Conservation (phyloP, 2,797 vertebrate species). For the Sebastes elongatus region DNA sequence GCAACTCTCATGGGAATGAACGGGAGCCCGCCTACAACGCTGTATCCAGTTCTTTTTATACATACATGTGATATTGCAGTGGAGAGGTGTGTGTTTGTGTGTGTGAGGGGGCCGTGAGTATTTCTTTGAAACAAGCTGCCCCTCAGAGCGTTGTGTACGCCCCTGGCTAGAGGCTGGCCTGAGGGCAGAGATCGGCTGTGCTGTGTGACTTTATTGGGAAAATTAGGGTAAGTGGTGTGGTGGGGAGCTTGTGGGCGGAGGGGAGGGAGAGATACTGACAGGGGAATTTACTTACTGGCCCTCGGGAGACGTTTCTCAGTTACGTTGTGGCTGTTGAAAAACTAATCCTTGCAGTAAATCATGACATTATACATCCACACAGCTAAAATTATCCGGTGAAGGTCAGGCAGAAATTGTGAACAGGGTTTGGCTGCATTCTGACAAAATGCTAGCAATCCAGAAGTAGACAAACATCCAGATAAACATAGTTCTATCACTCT, state of each 20-base stretch:
- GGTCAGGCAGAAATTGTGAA: conserved; percentile 73
- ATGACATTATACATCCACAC: conserved; percentile 76
- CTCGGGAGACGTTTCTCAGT: conserved; percentile 69
- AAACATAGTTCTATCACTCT: conserved; percentile 74
- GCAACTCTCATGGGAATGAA: too few relatives aligned
- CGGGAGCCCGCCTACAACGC: too few relatives aligned
- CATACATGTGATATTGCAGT: not conserved
- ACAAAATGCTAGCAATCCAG: conserved; percentile 70
- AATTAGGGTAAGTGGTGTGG: conserved; percentile 69
- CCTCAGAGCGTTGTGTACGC: conserved; percentile 28
- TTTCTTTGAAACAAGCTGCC: conserved; percentile 7
- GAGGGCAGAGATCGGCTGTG: conserved; percentile 49
- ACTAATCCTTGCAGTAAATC: conserved; percentile 77
- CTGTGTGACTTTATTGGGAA: conserved; percentile 71
- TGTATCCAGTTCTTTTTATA: too few relatives aligned
- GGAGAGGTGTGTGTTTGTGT: not conserved
- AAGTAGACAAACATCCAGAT: conserved; percentile 72
- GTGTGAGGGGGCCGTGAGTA: not conserved
- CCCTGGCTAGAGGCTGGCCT: conserved; percentile 28
- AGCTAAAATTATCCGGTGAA: conserved; percentile 75
- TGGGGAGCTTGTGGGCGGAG: conserved; percentile 44
- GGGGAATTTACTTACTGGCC: conserved; percentile 69
- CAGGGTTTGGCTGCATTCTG: conserved; percentile 70
- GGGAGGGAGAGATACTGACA: conserved; percentile 59
- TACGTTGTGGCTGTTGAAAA: conserved; percentile 75